Base-by-base conservation (phyloP, 2,888 invertebrate species). In the Calephelis perditalis region DNA sequence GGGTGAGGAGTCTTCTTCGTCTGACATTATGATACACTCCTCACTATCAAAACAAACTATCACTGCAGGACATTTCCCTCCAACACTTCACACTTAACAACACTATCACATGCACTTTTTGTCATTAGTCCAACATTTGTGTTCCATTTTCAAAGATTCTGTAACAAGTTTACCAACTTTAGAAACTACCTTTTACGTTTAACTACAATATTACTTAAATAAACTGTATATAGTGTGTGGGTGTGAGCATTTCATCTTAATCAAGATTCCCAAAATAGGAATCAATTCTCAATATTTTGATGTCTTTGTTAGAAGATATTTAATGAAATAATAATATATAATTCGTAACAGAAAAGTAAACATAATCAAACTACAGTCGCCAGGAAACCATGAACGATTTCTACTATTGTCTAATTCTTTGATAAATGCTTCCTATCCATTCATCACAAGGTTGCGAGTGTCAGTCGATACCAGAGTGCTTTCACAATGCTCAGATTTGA, bases 1-100 rank as follows among this genome's bases (percentile, higher is more conserved):
- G 6, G 88, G 82, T 26, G 89, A 87, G 1, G 85, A 82, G 57
- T 91, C 91, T 65, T 91, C 91, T 59, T 91, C 91, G 57, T 91
- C 91, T 54, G 91, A 90, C 91, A 91, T 91, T 63, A 71, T 81
- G 59, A 62, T 65, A 62, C 66, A 66, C 63, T 36, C 57, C 61
- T 67, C 68, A 63, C 37, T 46, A 62, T 64, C 64, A 63, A 65
- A 63, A 61, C 54, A 64, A 62, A 54, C 60, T 63, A 67, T 73
- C 73, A 78, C 74, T 72, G 70, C 12, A 56, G 55, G 73, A 73
- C 80, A 75, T 76, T 72, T 75, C 76, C 73, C 66, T 40, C 68
- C 35, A 68, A 67, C 71, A 69, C 71, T 70, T 64, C 8, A 68
- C 75, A 75, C 78, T 70, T 75, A 65, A 52, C 59, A 62, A 68